Evolutionary conservation across 2,888 invertebrate species (phyloP), one percentile per base, ranked within the genome.

Genomic region (Megalurothrips usitatus): DNA sequence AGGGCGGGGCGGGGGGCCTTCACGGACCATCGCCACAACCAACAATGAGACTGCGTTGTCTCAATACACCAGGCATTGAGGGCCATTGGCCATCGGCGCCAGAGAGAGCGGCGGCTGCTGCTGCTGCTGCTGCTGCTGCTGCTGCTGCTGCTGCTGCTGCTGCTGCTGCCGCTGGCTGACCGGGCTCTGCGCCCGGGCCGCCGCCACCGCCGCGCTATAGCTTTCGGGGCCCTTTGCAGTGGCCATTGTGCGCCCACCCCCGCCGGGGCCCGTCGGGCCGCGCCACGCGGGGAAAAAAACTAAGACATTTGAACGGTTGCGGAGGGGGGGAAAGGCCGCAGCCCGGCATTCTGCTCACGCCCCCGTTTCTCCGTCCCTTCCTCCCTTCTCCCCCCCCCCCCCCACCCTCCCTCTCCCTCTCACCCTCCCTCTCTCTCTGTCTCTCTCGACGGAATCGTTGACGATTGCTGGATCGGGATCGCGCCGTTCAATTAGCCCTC

Each of bases 331-430:
- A 19, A 4, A 19, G 14, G 58, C 52, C 19, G 52, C 58, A 58
- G 58, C 58, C 58, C 34, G 6, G 34, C 34, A 43, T n/a, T 58
- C 58, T 58, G 58, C 19, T 75, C 68, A 75, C 68, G 68, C 68
- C 68, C 68, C 19, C 19, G 52, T 52, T 52, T 12, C 14, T 1
- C 14, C 52, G 85, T 84, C 85, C 86, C 86, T 85, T 85, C 85
- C 85, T 85, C 86, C 85, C 83, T 85, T 83, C 83, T 84, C 84
- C 19, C 17, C 19, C 17, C 58, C 14, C n/a, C 14, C 58, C 14
- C 58, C 17, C 17, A 8, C 12, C 6, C 58, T 58, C 58, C 2
- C n/a, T 58, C 58, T n/a, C 58, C 6, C 58, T 58, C 19, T 58
- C 58, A 14, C n/a, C 17, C 17, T n/a, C 58, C 17, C 19, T 58